Percentiles rank a stretch among this genome's conserved stretches.
Evolutionary conservation across 2,888 invertebrate genomes (phyloP).

Genomic region (Platerodrilus igneus): DNA sequence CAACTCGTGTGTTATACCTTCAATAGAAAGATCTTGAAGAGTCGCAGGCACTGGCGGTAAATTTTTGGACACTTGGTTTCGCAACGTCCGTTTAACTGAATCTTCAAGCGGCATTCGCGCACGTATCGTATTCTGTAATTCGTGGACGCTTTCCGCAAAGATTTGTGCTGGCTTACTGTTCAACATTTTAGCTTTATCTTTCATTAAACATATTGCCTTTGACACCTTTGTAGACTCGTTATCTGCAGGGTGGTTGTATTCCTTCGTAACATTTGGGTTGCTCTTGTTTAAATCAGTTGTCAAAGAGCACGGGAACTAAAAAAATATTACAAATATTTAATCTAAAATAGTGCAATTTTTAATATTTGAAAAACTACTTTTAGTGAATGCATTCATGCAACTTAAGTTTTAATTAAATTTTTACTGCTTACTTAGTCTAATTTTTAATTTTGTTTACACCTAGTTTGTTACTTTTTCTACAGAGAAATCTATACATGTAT

Average conservation of each 20-base stretch:
- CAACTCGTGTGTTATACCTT: too few relatives aligned
- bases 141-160: conserved; percentile 5
- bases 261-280: neutral
- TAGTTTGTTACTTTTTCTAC: too few relatives aligned
- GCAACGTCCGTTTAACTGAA: conserved; percentile 2
- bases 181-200: neutral
- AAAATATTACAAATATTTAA: too few relatives aligned
- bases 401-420: too few relatives aligned
- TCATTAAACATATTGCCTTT: neutral
- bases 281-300: conserved; percentile 6
- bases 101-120: conserved; percentile 5
- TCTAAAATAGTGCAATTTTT: too few relatives aligned
- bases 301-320: too few relatives aligned
- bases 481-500: too few relatives aligned
- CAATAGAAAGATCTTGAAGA: neutral
- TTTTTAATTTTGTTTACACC: too few relatives aligned
- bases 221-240: conserved; percentile 3
- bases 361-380: too few relatives aligned
- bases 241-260: conserved; percentile 5
- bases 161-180: neutral
- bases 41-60: neutral
- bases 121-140: neutral
- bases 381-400: too few relatives aligned
- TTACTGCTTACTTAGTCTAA: too few relatives aligned
- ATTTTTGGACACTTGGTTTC: neutral